A percentile compares a stretch with the other conserved stretches of the same genome.
Conservation (phyloP, 2,888 invertebrate genomes). For the Julus scandinavius region DNA sequence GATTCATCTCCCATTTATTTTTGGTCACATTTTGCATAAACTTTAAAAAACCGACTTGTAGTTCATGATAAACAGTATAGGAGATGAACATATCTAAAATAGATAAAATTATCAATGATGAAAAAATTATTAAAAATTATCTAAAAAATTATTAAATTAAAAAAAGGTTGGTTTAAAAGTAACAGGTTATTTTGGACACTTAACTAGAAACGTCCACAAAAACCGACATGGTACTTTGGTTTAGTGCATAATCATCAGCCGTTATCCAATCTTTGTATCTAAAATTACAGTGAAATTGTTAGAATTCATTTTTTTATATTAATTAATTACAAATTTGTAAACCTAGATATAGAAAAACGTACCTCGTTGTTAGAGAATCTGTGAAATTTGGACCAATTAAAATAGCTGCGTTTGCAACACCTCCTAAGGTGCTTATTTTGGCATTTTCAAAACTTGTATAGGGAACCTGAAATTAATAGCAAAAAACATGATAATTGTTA, state of each 20-base stretch:
- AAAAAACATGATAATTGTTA: background rate
- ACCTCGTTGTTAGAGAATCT: background rate
- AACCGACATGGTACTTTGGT: background rate
- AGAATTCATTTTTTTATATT: no score
- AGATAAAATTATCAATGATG: no score
- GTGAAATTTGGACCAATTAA: slow-evolving; percentile 41
- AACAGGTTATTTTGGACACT: background rate
- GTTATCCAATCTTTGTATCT: background rate
- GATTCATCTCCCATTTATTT: no score
- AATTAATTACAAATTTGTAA: no score
- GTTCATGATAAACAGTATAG: no score
- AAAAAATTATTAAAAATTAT: no score
- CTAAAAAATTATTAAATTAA: no score
- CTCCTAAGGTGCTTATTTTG: background rate
- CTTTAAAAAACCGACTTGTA: no score
- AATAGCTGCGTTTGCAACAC: background rate
- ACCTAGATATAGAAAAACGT: no score
- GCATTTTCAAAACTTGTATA: background rate
- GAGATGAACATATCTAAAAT: no score
- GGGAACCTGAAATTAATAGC: background rate
- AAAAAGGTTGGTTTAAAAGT: no score
- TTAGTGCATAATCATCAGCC: background rate
- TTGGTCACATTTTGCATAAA: no score
- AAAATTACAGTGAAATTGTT: background rate
- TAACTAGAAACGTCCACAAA: background rate